Evolutionary conservation across 2,888 invertebrate genomes (phyloP).

Genomic region (Podotricha telesiphe): DNA sequence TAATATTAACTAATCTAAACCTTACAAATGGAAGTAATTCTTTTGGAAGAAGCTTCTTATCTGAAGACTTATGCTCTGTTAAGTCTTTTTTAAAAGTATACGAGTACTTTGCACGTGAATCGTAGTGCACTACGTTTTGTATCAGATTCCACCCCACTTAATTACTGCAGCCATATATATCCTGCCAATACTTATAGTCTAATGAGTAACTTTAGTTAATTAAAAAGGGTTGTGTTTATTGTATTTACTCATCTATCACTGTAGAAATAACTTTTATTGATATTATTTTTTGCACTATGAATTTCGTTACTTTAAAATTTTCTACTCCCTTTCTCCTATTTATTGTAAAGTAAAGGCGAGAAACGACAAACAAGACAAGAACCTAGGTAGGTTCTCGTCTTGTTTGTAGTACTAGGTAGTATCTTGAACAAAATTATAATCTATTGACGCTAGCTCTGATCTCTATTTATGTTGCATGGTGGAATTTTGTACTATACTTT

Average conservation of each 20-base stretch:
- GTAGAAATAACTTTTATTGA: no score
- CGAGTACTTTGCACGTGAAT: conserved; percentile 2
- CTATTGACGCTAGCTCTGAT: no score
- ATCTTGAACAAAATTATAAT: no score
- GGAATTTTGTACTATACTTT: no score
- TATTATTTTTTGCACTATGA: no score
- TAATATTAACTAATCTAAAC: conserved; percentile 3
- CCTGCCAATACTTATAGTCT: conserved; percentile 18
- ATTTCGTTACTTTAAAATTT: no score
- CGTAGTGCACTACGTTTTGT: conserved; percentile 5
- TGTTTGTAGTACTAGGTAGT: no score
- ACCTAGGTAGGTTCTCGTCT: no score
- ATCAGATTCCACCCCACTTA: conserved; percentile 17
- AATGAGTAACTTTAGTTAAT: conserved; percentile 17
- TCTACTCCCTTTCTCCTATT: background rate
- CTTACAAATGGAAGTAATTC: conserved; percentile 25
- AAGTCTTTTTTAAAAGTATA: conserved; percentile 26
- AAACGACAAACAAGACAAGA: no score
- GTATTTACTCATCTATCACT: background rate
- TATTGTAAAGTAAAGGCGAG: background rate
- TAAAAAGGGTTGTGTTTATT: background rate
- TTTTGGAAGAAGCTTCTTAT: conserved; percentile 26
- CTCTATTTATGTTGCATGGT: no score
- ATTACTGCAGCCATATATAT: conserved; percentile 28
- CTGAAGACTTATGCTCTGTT: conserved; percentile 26